Conservation (phyloP, 2,888 invertebrate genomes). For the Cyaniris semiargus region DNA sequence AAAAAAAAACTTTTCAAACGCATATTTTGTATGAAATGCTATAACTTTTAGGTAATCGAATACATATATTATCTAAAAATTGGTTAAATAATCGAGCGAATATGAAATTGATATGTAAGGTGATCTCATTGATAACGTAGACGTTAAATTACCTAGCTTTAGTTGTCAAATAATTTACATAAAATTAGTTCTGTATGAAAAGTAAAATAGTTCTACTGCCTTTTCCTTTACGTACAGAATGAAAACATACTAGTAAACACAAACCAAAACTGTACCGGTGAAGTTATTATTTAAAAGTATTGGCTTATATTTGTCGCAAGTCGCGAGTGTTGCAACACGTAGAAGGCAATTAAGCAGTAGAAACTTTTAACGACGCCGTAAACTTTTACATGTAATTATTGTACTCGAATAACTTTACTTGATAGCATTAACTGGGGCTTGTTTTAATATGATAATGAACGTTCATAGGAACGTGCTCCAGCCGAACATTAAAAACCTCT, state of each 20-base stretch:
- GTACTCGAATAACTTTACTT: conserved; percentile 40
- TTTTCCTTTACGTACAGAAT: neutral
- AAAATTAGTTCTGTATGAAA: too few relatives aligned
- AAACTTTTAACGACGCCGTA: conserved; percentile 47
- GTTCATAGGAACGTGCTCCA: conserved; percentile 20
- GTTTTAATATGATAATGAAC: conserved; percentile 41
- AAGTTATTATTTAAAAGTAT: conserved; percentile 36
- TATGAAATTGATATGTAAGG: too few relatives aligned
- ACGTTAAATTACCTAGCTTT: too few relatives aligned
- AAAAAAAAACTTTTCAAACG: neutral
- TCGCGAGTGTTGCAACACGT: conserved; percentile 32
- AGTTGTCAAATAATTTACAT: too few relatives aligned
- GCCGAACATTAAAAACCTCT: neutral
- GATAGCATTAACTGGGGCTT: conserved; percentile 39
- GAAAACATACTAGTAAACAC: neutral
- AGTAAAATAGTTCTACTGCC: too few relatives aligned
- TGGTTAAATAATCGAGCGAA: too few relatives aligned
- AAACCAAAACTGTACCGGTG: neutral
- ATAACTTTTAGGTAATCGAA: too few relatives aligned
- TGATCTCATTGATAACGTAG: too few relatives aligned
- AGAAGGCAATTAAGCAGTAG: conserved; percentile 45
- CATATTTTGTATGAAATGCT: neutral
- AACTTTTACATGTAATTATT: conserved; percentile 45
- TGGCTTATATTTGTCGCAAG: conserved; percentile 33
- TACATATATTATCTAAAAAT: too few relatives aligned